A percentile compares a stretch with the other conserved stretches of the same genome.
phyloP scores from a whole-genome alignment of 2,113 vertebrate genomes.

The Silurus glanis region DNA sequence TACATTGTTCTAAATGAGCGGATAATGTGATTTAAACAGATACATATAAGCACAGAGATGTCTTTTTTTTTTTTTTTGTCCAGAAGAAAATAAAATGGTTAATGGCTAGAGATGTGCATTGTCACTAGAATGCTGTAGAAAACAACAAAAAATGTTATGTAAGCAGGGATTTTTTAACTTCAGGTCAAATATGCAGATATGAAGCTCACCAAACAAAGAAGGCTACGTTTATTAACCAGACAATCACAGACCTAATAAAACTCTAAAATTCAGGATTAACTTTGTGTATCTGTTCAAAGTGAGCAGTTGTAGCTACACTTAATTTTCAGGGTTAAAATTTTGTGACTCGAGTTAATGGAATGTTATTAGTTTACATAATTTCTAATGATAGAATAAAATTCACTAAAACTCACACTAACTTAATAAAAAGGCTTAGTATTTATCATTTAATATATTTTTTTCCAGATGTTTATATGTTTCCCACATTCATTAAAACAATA shows the following conservation, averaged over 20 bases:
- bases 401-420: too few species aligned
- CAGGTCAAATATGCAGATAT: neutral
- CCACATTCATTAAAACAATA: too few species aligned
- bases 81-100: neutral
- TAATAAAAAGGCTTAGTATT: too few species aligned
- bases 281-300: neutral
- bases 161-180: neutral
- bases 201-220: neutral
- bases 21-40: neutral
- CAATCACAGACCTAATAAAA: neutral
- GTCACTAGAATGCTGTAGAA: too few species aligned
- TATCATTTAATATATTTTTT: too few species aligned
- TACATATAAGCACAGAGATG: neutral
- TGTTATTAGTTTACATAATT: neutral
- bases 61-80: too few species aligned
- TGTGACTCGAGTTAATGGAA: neutral
- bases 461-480: too few species aligned
- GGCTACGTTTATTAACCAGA: neutral
- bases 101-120: neutral
- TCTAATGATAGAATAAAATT: neutral
- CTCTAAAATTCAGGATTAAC: neutral
- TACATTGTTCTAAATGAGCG: neutral
- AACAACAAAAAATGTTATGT: neutral
- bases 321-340: neutral
- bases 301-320: neutral